Evolutionary conservation across 2,113 vertebrate genomes (phyloP), one percentile per base, ranked within the genome.

Genomic region (Stigmatopora nigra): DNA sequence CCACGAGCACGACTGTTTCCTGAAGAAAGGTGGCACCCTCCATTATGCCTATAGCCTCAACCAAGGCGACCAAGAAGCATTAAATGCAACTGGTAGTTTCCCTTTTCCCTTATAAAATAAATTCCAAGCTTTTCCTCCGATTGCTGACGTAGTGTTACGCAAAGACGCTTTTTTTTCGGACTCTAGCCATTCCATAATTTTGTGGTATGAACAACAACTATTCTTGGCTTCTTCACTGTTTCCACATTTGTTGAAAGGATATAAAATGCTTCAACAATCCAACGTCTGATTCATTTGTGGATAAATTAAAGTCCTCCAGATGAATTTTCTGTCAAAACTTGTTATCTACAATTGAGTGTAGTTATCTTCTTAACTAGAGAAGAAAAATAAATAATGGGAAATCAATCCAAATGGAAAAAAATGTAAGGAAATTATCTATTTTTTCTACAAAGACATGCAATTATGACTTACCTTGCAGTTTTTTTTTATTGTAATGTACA

Each of bases 11-110:
- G 58, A 75, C 16, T 83, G 81, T 46, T 75, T 7, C 67, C 64
- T 83, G 73, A 3, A 63, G 25, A 48, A 75, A 46, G 78, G 78
- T 0, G 78, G 78, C 20, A 67, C 53, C 14, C 71, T 83, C n/a
- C 61, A 75, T 69, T 83, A 83, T 5, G 0, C 46, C 59, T 83
- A 78, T 67, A 80, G 64, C 7, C 71, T 83, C 0, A 0, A 7
- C 1, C 7, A n/a, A 31, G 4, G 20, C 4, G 31, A 4, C 35
- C 36, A 60, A 8, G 22, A 53, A 49, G 17, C 52, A 17, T 38
- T n/a, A 5, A 17, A 12, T 8, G 3, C 51, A n/a, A 53, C 7
- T 22, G 0, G 7, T 6, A 14, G 12, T 60, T 14, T 20, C 14
- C n/a, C 22, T 61, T 45, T 22, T 31, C 25, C 25, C 25, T 31